Base-by-base conservation (phyloP, 1,140 invertebrate genomes). In the Anoplolepis gracilipes region DNA sequence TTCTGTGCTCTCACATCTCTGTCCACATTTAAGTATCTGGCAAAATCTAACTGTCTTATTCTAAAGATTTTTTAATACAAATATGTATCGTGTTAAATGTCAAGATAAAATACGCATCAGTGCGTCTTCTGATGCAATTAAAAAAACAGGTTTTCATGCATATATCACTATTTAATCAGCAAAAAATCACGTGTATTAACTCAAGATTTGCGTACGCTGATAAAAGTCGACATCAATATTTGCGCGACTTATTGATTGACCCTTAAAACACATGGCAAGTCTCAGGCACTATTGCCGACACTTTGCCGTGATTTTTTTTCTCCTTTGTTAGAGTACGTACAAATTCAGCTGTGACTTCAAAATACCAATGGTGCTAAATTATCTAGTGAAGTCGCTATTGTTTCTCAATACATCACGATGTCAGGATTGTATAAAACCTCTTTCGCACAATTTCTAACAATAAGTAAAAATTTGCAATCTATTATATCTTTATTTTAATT, bases 221-320 rank as follows among this genome's bases (percentile, higher is more conserved):
- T 84, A 84, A 86, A 84, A 76, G 65, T 7, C 30, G 53, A 13
- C 65, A 62, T 67, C 46, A 87, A 87, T 88, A 72, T 91, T 91
- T 85, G 53, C 61, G 33, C 62, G n/a, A 13, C 6, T 88, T 90
- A 91, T 91, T 49, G 87, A 85, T 87, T 84, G 85, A 87, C 61
- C 87, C 72, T 87, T 65, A 79, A 87, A 88, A 62, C 30, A 67
- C 30, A 70, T 53, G n/a, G 25, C 46, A 28, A 61, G 16, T 39
- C 64, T 30, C 64, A 75, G 46, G n/a, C 0, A 30, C 22, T 61
- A 11, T 19, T 42, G 13, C 36, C 13, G 16, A 10, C n/a, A 16
- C 16, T 16, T 30, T 16, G 65, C 10, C n/a, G 64, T 25, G 22
- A 25, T 39, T 64, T 84, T 76, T 46, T 53, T 36, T 62, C 16